Base-by-base conservation (phyloP, 1,140 invertebrate species). In the Xylocopa sonorina region DNA sequence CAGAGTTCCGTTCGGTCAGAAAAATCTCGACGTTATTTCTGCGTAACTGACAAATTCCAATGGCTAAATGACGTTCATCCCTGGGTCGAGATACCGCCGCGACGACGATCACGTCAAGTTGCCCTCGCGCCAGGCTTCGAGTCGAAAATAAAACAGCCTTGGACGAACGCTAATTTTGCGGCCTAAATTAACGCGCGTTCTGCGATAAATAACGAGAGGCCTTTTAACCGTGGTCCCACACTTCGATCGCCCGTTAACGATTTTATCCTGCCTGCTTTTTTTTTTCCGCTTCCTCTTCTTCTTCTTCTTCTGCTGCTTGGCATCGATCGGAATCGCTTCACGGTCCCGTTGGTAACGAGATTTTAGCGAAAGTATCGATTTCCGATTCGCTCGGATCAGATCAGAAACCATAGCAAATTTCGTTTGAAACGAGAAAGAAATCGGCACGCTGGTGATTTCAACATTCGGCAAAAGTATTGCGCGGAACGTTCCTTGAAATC, bases 81-180 rank as follows among this genome's bases (percentile, higher is more conserved):
- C n/a, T n/a, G n/a, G n/a, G n/a, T n/a, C n/a, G n/a, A n/a, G n/a
- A n/a, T n/a, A n/a, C n/a, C n/a, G n/a, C n/a, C n/a, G n/a, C n/a
- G n/a, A n/a, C n/a, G n/a, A 14, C 41, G 4, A n/a, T 24, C 18
- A 10, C 41, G 10, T 24, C 27, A 27, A 27, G 43, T 38, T 27
- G 43, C 18, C 43, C 67, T 67, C 55, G 50, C 50, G 73, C 73
- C 73, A 67, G 24, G 16, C 53, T 48, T 38, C 14, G 51, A 0
- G 21, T 48, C 64, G 53, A 34, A 57, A 77, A 77, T 68, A 77
- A 77, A 77, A 16, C 51, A 68, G 41, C 53, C 64, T 68, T 58
- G 74, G 64, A 34, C 51, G n/a, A 43, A 58, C 66, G 34, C 29
- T 77, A 69, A 77, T 77, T 68, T 53, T 55, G 5, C 51, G 41